phyloP scores from a whole-genome alignment of 2,888 invertebrate genomes.

The Lasioglossum pauxillum region DNA sequence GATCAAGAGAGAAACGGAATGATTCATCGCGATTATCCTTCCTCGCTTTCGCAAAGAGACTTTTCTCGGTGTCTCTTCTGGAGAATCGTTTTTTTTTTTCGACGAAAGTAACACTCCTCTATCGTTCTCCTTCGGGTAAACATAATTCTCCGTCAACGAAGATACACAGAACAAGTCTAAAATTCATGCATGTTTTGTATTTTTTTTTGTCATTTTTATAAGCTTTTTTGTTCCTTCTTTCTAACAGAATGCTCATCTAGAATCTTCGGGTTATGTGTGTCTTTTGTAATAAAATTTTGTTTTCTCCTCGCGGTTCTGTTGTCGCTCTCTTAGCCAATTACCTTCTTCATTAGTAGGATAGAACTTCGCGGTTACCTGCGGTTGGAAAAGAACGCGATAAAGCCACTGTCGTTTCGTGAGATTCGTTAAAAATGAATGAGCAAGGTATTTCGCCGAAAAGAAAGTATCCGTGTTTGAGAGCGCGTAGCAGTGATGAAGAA shows the following conservation, averaged over 20 bases:
- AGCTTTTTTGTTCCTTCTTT: neutral
- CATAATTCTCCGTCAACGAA: neutral
- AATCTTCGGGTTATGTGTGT: constrained; percentile 71
- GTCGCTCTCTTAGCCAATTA: neutral
- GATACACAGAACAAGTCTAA: neutral
- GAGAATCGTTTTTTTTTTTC: neutral
- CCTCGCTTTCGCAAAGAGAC: neutral
- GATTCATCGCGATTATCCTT: neutral
- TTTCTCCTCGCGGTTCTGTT: neutral
- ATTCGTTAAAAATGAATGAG: neutral
- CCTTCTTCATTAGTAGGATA: constrained; percentile 71
- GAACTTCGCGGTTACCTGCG: constrained; percentile 83
- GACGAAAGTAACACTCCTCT: neutral
- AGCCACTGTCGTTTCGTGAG: neutral
- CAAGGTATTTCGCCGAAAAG: too few relatives aligned
- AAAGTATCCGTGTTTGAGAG: too few relatives aligned
- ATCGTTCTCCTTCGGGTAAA: neutral
- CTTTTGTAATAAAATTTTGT: constrained; percentile 63
- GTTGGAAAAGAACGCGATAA: constrained; percentile 64
- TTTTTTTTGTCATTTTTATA: neutral
- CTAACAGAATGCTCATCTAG: constrained; percentile 70
- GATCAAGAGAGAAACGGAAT: neutral
- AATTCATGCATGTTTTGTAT: neutral
- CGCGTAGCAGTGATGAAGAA: too few relatives aligned
- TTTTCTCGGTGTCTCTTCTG: neutral